phyloP scores from a whole-genome alignment of 53 echinoderm and acorn worm genomes.

The Stichopus horrens region DNA sequence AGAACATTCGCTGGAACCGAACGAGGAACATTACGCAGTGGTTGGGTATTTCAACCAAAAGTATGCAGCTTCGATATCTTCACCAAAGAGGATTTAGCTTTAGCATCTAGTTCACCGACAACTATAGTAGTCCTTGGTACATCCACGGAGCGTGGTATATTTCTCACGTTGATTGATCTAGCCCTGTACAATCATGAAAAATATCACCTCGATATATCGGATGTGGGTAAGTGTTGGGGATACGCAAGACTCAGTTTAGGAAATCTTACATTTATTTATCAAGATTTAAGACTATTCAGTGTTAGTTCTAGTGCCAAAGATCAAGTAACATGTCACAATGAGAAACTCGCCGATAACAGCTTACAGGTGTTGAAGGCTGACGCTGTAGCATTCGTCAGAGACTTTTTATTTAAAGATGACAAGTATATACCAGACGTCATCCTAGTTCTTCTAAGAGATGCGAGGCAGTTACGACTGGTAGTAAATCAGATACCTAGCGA shows the following conservation, averaged over 20 bases:
- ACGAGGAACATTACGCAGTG: constrained; percentile 14
- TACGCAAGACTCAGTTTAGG: not conserved
- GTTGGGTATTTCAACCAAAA: constrained; percentile 28
- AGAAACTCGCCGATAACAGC: not conserved
- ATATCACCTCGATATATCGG: not conserved
- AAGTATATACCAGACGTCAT: not conserved
- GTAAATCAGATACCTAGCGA: not conserved
- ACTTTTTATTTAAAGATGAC: not conserved
- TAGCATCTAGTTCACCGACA: not conserved
- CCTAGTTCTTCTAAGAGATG: not conserved
- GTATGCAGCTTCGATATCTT: constrained; percentile 24
- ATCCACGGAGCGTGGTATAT: constrained; percentile 25
- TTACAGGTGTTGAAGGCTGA: not conserved
- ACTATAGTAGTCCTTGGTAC: constrained; percentile 6
- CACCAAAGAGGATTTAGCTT: constrained; percentile 20
- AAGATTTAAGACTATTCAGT: constrained; percentile 12
- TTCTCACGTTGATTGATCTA: constrained; percentile 8
- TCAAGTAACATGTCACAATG: not conserved
- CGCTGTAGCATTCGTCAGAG: not conserved
- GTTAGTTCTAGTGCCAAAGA: not conserved
- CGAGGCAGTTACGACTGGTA: not conserved
- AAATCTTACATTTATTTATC: constrained; percentile 14
- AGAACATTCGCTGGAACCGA: not conserved
- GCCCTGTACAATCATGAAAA: not conserved
- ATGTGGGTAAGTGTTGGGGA: constrained; percentile 31